Evolutionary conservation across 2,888 invertebrate genomes (phyloP), one percentile per base, ranked within the genome.

Genomic region (Sialis lutaria): DNA sequence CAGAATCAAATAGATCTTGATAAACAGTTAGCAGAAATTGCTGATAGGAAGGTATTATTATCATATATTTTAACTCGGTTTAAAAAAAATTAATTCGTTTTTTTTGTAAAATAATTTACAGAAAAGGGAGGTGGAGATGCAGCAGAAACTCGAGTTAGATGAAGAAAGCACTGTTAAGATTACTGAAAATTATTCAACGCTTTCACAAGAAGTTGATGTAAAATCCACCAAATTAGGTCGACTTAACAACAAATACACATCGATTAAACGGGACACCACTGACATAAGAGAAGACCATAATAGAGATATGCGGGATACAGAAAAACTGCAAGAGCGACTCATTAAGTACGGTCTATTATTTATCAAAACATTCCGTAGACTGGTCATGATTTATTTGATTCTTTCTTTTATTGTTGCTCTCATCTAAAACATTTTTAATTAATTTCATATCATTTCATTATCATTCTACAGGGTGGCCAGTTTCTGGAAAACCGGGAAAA

Each of bases 181-280:
- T 47, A 82, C 86, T 48, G 89, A 86, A 59, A 95, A 92, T 0
- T 96, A 89, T 60, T 78, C 87, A 6, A 88, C 84, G 45, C 68
- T 98, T 48, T 92, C 95, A 60, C 95, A 95, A 62, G 96, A 97
- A 67, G 93, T 97, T 2, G 97, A 98, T 60, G 81, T 90, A 48
- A 98, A 97, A 65, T 88, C 93, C 30, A 87, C 85, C 57, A 91
- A 95, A 64, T 66, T 96, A 47, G 89, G 91, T 59, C 90, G 93
- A 65, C 77, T 96, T 59, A 83, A 89, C 59, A 74, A 80, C 10
- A 92, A 92, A 65, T 75, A 83, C 45, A 79, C 82, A 58, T 73
- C 73, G 4, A 66, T 79, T 1, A 76, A 84, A 55, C 81, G 82
- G 58, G 91, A 91, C 59, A 74, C 88, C 7, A 76, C 77, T 51